A percentile compares a stretch with the other conserved stretches of the same genome.
Conservation (phyloP, 1,140 invertebrate species). For the Drosophila littoralis region DNA sequence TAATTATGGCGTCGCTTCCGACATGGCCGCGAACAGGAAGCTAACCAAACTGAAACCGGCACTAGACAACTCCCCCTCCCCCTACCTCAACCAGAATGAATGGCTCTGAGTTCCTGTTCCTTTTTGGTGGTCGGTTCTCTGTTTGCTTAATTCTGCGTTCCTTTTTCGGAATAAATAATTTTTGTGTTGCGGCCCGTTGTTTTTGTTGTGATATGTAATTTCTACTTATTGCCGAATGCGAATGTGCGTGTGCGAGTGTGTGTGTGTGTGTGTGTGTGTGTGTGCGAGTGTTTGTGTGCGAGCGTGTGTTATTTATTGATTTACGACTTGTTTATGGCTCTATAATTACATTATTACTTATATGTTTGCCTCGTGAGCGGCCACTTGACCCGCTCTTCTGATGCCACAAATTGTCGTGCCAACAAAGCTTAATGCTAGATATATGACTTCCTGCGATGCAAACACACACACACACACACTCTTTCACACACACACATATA, state of each 20-base stretch:
- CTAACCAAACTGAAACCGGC: conserved; percentile 20
- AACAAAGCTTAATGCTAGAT: conserved; percentile 58
- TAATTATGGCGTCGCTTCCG: conserved; percentile 73
- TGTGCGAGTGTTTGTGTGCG: conserved; percentile 12
- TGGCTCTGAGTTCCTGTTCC: conserved; percentile 62
- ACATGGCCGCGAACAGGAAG: conserved; percentile 52
- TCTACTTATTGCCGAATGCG: conserved; percentile 30
- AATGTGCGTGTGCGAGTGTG: background rate
- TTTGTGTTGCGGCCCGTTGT: conserved; percentile 5
- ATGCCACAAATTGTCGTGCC: conserved; percentile 52
- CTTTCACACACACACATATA: background rate
- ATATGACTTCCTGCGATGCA: conserved; percentile 46
- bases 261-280: conserved; percentile 15
- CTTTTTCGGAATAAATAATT: conserved; percentile 5
- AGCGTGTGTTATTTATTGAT: conserved; percentile 62
- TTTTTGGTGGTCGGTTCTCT: conserved; percentile 11
- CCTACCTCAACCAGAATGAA: conserved; percentile 53
- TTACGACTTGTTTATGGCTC: conserved; percentile 72
- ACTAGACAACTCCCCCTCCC: background rate
- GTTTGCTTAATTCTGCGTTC: conserved; percentile 11
- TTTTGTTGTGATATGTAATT: conserved; percentile 34
- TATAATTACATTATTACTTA: conserved; percentile 77
- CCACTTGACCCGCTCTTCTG: background rate
- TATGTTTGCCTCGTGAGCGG: conserved; percentile 33
- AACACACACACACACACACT: background rate